These are phyloP conservation scores for Datnioides undecimradiatus DNA, from an alignment of 2,113 vertebrate genomes.

Conservation along the genomic window DNA sequence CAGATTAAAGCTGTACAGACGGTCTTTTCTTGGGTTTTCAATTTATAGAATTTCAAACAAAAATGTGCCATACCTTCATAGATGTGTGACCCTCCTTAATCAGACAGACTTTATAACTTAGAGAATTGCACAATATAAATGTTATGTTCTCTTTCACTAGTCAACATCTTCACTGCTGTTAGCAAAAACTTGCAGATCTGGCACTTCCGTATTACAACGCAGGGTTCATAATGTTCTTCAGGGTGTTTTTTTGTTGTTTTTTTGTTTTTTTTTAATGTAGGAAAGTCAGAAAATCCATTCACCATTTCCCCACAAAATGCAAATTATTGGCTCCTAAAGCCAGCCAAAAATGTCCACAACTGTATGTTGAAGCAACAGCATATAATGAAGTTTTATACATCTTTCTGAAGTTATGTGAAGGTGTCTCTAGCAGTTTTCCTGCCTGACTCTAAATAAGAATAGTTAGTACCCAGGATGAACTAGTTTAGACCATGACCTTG, in stretches of 20 bases:
- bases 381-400: neutral
- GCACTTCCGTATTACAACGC: constrained; percentile 48
- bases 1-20: neutral
- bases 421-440: neutral
- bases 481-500: neutral
- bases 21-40: neutral
- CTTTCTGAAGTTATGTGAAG: neutral
- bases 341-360: neutral
- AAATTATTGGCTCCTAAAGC: neutral
- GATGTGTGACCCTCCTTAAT: neutral
- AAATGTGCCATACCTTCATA: neutral
- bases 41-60: constrained; percentile 12
- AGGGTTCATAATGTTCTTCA: constrained; percentile 3
- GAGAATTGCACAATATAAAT: constrained; percentile 11
- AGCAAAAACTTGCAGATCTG: constrained; percentile 41
- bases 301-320: neutral
- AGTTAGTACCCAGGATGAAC: neutral
- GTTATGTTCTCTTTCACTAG: neutral
- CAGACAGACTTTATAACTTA: neutral
- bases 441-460: neutral
- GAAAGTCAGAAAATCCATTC: neutral
- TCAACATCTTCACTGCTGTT: neutral
- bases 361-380: neutral
- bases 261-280: too few species aligned
- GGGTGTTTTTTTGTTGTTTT: neutral